Percentiles rank a stretch among this genome's conserved stretches.
These are phyloP conservation scores for Oryzias sinensis DNA, from an alignment of 2,797 vertebrate genomes.

Conservation along the genomic window DNA sequence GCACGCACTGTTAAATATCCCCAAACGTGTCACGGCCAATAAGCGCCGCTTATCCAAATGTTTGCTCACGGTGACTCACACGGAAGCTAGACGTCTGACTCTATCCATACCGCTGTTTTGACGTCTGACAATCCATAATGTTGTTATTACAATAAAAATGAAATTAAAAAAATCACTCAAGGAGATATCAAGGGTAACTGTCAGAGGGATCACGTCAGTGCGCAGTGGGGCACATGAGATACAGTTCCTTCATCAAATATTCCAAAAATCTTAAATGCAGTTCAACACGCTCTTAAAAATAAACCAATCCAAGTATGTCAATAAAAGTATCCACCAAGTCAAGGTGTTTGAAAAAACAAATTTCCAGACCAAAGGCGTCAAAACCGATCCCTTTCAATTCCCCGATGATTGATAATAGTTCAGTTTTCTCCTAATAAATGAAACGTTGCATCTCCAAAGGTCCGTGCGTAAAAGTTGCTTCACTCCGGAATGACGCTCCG, in stretches of 20 bases:
- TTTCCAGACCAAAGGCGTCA: background rate
- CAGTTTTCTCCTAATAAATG: slow-evolving; percentile 2
- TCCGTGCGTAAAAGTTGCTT: slow-evolving; percentile 61
- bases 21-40: slow-evolving; percentile 41
- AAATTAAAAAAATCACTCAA: slow-evolving; percentile 17
- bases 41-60: slow-evolving; percentile 38
- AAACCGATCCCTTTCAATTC: slow-evolving; percentile 2
- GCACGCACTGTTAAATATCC: slow-evolving; percentile 42
- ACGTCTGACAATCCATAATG: too few species aligned
- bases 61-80: slow-evolving; percentile 62
- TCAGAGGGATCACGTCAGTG: slow-evolving; percentile 39
- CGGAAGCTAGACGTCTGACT: slow-evolving; percentile 56
- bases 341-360: slow-evolving; percentile 20
- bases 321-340: background rate
- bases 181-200: slow-evolving; percentile 22
- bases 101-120: slow-evolving; percentile 29
- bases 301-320: slow-evolving; percentile 13
- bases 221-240: slow-evolving; percentile 1
- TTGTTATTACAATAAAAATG: too few species aligned
- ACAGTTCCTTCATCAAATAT: background rate
- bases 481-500: slow-evolving; percentile 25
- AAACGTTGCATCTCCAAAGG: slow-evolving; percentile 28
- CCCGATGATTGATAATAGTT: background rate
- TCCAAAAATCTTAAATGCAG: background rate
- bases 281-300: background rate